Conservation (phyloP, 2,888 invertebrate species). For the Ormyrus nitidulus region DNA sequence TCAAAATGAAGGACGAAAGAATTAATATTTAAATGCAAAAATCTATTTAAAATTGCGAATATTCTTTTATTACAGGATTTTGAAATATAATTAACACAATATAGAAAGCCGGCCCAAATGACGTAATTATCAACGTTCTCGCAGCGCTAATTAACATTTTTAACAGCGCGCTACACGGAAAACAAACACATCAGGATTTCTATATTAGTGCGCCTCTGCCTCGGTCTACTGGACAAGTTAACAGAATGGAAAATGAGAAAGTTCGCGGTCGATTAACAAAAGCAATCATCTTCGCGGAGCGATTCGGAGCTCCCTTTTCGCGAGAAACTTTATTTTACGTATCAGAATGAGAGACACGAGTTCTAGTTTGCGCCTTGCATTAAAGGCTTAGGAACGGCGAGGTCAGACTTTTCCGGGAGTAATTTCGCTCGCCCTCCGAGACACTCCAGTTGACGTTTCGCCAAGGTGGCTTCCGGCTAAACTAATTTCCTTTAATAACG, state of each 20-base stretch:
- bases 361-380: slow-evolving; percentile 5
- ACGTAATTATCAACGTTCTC: no score
- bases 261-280: slow-evolving; percentile 31
- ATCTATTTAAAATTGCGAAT: no score
- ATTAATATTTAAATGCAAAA: no score
- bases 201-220: neutral
- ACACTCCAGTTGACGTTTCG: slow-evolving; percentile 34
- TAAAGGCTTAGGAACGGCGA: slow-evolving; percentile 6
- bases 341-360: no score
- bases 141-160: no score
- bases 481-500: slow-evolving; percentile 41
- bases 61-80: no score
- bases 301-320: slow-evolving; percentile 6
- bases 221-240: slow-evolving; percentile 35
- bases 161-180: no score
- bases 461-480: slow-evolving; percentile 41
- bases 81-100: no score
- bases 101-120: no score
- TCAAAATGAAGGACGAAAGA: no score
- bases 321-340: neutral
- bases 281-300: slow-evolving; percentile 8
- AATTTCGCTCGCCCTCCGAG: slow-evolving; percentile 20
- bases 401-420: neutral
- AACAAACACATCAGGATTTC: no score
- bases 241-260: slow-evolving; percentile 49